Conservation (phyloP, 2,113 vertebrate species). For the Solea solea region DNA sequence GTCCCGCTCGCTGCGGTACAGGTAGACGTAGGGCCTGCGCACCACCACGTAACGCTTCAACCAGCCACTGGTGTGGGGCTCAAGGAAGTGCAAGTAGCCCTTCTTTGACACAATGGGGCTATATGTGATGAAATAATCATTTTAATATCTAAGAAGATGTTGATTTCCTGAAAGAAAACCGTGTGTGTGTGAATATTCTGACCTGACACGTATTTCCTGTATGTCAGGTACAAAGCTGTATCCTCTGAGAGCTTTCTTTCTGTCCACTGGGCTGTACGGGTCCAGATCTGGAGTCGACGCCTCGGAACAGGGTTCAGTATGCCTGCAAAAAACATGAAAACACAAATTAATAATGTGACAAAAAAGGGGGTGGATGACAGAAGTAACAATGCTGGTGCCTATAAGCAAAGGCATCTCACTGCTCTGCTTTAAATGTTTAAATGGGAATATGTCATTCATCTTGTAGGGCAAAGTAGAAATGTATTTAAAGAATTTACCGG, state of each 20-base stretch:
- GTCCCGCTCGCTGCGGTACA: conserved; percentile 95
- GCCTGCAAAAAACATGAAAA: conserved; percentile 71
- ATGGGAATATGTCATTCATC: no score
- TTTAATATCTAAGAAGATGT: not conserved
- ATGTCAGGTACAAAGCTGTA: conserved; percentile 92
- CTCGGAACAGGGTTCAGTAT: conserved; percentile 85
- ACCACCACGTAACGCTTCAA: conserved; percentile 95
- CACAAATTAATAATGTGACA: not conserved
- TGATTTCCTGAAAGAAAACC: not conserved
- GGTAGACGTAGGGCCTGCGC: conserved; percentile 92
- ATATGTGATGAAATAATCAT: conserved; percentile 12
- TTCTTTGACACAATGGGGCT: conserved; percentile 99
- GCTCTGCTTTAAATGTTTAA: no score
- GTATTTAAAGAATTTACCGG: no score
- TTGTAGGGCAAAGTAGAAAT: no score
- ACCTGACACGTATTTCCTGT: conserved; percentile 98
- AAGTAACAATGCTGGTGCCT: not conserved
- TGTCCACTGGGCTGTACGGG: conserved; percentile 81
- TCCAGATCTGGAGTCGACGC: conserved; percentile 91
- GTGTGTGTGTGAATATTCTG: conserved; percentile 17
- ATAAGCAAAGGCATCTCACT: no score
- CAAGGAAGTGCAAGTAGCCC: conserved; percentile 96
- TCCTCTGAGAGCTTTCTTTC: conserved; percentile 85
- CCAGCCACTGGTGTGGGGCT: conserved; percentile 95
- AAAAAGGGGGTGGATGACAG: not conserved